Evolutionary conservation across 2,113 vertebrate species (phyloP), one percentile per base, ranked within the genome.

Genomic region (Thymallus thymallus): DNA sequence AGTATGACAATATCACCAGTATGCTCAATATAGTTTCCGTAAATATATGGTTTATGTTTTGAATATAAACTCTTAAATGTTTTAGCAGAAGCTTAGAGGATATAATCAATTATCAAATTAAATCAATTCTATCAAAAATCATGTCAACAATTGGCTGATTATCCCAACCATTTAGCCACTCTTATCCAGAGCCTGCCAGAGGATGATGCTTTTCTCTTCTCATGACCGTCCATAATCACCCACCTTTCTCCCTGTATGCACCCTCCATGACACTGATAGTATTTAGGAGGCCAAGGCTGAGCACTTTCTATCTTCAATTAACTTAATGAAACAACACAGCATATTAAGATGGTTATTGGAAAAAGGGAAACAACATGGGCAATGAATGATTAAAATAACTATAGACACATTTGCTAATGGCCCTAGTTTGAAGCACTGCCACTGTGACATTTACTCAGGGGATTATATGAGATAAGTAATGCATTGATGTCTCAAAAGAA

Each of bases 361-460:
- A 78, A 18, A 68, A 71, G 55, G 35, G 41, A 77, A 82, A 73
- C 45, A 68, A 79, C 64, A 13, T 69, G 9, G 35, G 9, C 2
- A 41, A 41, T 12, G 10, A 41, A 41, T 78, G 78, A 89, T 83
- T 86, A 80, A 82, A 78, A 78, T 85, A 76, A 85, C 74, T 88
- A 81, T 71, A 63, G 76, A 69, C 35, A 75, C 10, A 78, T 82
- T 76, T 75, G 63, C 61, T 82, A 80, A 85, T 83, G 75, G 83
- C 62, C 68, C 48, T 55, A 18, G 75, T 87, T 78, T 77, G 73
- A 80, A 74, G 69, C 70, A 14, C 75, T 79, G 78, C 69, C 75
- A 79, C 77, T 76, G 66, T 75, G 71, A 87, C 72, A 72, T 71
- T 64, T 78, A 76, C 67, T 41, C 67, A 68, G 60, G 68, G 76